Evolutionary conservation across 2,888 invertebrate genomes (phyloP).

Genomic region (Ecdyonurus torrentis): DNA sequence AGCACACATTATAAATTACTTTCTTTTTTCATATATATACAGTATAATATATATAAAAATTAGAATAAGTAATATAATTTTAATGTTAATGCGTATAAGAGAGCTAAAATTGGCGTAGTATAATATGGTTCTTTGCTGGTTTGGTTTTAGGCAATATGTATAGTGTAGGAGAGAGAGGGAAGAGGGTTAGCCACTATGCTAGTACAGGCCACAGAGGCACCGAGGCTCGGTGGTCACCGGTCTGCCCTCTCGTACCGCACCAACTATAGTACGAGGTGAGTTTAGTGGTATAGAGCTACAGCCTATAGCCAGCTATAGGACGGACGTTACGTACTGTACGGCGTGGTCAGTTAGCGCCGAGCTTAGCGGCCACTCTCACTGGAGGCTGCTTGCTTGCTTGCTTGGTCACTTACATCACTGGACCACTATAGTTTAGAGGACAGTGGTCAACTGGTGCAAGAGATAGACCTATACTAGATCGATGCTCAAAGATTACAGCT

Average conservation of each 20-base stretch:
- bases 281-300: neutral
- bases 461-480: no score
- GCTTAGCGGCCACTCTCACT: neutral
- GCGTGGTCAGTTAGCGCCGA: neutral
- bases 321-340: no score
- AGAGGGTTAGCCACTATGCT: neutral
- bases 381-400: neutral
- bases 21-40: no score
- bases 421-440: neutral
- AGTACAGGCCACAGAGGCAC: neutral
- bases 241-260: neutral
- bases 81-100: no score
- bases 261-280: neutral
- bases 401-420: neutral
- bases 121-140: slow-evolving; percentile 6
- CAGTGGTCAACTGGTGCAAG: neutral
- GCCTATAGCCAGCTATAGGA: neutral
- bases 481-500: no score
- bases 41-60: no score
- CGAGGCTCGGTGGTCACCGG: neutral
- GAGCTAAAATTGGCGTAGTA: no score
- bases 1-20: no score
- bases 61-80: no score
- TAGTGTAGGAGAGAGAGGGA: neutral
- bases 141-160: slow-evolving; percentile 6